phyloP scores from a whole-genome alignment of 1,140 invertebrate species.

The Cydia pomonella region DNA sequence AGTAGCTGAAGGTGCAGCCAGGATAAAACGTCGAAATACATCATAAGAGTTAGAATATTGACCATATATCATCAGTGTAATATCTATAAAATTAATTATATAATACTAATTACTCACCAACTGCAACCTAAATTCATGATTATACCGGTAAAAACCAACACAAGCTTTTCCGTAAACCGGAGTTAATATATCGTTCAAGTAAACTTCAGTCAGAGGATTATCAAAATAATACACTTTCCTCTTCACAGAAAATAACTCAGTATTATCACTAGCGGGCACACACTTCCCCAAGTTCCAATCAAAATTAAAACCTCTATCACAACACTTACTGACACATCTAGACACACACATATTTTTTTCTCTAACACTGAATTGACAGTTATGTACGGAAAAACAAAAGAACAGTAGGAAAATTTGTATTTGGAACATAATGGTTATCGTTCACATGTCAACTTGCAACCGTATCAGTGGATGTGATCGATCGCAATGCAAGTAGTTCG shows the following conservation, averaged over 20 bases:
- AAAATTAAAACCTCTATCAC: not conserved
- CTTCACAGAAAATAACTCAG: slow-evolving; percentile 16
- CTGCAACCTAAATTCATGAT: slow-evolving; percentile 1
- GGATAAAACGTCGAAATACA: too few relatives aligned
- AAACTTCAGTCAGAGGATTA: not conserved
- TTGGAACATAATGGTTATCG: not conserved
- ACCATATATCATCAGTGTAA: too few relatives aligned
- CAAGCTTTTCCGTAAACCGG: slow-evolving; percentile 9
- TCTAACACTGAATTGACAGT: not conserved
- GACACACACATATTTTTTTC: slow-evolving; percentile 8
- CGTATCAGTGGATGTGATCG: not conserved
- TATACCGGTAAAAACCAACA: not conserved
- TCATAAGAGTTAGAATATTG: too few relatives aligned
- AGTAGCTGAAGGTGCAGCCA: too few relatives aligned
- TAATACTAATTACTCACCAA: not conserved
- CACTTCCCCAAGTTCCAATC: not conserved
- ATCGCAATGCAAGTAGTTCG: slow-evolving; percentile 1
- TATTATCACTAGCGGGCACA: not conserved
- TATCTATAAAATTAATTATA: not conserved
- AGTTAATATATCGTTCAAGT: not conserved
- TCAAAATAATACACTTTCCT: not conserved
- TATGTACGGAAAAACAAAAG: not conserved
- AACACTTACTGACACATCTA: slow-evolving; percentile 17
- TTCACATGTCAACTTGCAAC: not conserved
- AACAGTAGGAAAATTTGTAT: not conserved